Evolutionary conservation across 2,888 invertebrate species (phyloP).

Genomic region (Cosmia pyralina): DNA sequence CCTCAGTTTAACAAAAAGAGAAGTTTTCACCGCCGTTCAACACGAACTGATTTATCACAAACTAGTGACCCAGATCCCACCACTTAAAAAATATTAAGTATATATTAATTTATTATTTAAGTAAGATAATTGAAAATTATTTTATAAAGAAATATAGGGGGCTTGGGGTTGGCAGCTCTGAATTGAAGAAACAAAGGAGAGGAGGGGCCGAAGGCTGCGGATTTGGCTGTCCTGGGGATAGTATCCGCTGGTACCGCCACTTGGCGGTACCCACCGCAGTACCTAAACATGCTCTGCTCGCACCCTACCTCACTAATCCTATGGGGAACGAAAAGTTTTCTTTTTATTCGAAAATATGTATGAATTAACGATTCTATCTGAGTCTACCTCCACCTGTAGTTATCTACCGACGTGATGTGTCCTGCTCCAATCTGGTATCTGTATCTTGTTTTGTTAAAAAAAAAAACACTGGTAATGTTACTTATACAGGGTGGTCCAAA

Average conservation of each 20-base stretch:
- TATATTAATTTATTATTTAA: neutral
- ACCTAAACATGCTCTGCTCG: neutral
- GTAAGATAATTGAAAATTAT: neutral
- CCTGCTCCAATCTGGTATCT: neutral
- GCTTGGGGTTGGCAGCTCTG: neutral
- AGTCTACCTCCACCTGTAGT: neutral
- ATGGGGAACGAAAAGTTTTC: too few species aligned
- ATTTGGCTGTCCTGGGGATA: neutral
- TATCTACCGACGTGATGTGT: neutral
- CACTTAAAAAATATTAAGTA: slow-evolving; percentile 43
- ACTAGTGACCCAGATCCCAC: slow-evolving; percentile 69
- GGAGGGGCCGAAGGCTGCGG: neutral
- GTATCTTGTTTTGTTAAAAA: slow-evolving; percentile 9
- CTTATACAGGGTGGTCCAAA: too few species aligned
- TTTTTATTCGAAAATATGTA: neutral
- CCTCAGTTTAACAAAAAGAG: slow-evolving; percentile 88
- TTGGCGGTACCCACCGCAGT: too few species aligned
- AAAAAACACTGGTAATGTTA: slow-evolving; percentile 29
- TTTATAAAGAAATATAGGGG: neutral
- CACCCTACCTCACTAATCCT: neutral
- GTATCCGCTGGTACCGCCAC: neutral
- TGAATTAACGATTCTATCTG: neutral
- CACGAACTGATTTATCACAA: slow-evolving; percentile 75
- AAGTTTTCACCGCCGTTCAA: slow-evolving; percentile 84
- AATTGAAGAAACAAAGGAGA: slow-evolving; percentile 6